Conservation (phyloP, 1,140 invertebrate genomes). For the Scaptodrosophila lebanonensis region DNA sequence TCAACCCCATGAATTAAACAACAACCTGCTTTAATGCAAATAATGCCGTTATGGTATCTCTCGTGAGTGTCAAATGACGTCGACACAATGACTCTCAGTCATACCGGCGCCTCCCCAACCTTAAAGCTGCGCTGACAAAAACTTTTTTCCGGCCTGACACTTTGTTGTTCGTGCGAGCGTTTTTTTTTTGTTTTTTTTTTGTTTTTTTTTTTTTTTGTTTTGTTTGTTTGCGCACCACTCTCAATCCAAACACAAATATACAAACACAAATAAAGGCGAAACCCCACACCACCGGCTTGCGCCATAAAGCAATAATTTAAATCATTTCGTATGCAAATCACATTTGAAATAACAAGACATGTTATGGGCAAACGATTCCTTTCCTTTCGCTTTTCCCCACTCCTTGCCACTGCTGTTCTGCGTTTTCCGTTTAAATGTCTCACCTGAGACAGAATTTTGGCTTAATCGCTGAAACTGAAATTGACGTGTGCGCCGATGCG, state of each 20-base stretch:
- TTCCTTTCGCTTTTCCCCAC: constrained; percentile 13
- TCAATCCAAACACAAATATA: constrained; percentile 27
- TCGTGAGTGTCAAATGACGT: constrained; percentile 11
- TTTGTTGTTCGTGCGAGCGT: constrained; percentile 32
- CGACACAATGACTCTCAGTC: background rate
- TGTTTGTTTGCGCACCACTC: background rate
- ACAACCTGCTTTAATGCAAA: constrained; percentile 34
- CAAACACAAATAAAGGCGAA: constrained; percentile 44
- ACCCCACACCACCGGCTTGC: no score
- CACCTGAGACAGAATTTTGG: constrained; percentile 32
- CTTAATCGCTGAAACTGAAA: constrained; percentile 5
- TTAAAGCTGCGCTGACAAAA: constrained; percentile 19
- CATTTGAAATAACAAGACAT: constrained; percentile 50
- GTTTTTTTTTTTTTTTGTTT: constrained; percentile 8
- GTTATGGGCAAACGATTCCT: constrained; percentile 23
- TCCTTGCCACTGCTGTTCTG: background rate
- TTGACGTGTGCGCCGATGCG: no score
- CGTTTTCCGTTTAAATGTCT: constrained; percentile 28
- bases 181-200: constrained; percentile 25
- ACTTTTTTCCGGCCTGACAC: constrained; percentile 9
- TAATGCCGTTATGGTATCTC: constrained; percentile 36
- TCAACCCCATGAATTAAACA: no score
- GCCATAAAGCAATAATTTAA: no score
- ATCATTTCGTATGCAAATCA: constrained; percentile 65
- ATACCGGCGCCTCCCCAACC: background rate